Conservation (phyloP, 2,113 vertebrate species). For the Protomyctophum bolini region DNA sequence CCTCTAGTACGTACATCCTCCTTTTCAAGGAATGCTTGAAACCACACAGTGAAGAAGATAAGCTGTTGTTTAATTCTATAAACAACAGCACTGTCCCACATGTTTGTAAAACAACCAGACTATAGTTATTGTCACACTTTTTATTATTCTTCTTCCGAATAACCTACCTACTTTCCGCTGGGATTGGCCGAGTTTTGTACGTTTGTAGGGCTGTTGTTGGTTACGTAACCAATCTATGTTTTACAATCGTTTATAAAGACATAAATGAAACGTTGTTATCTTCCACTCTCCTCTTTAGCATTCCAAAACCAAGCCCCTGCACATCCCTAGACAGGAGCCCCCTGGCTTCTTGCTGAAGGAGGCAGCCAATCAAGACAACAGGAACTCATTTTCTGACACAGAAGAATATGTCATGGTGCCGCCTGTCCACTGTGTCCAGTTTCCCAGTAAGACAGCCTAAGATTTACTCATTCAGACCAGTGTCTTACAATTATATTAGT, state of each 20-base stretch:
- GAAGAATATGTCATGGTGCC: constrained; percentile 95
- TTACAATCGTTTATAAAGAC: no score
- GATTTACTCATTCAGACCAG: neutral
- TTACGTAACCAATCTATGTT: no score
- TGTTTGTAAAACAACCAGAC: neutral
- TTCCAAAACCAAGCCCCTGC: constrained; percentile 81
- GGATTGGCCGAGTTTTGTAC: no score
- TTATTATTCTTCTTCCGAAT: no score
- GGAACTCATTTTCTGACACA: constrained; percentile 83
- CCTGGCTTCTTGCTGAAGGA: constrained; percentile 82
- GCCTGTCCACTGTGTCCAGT: constrained; percentile 68
- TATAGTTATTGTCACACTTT: no score
- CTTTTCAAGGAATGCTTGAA: neutral
- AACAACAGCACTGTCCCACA: neutral
- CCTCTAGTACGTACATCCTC: constrained; percentile 83
- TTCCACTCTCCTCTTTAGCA: constrained; percentile 62
- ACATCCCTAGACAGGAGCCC: constrained; percentile 75
- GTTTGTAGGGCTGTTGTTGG: no score
- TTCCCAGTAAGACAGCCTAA: constrained; percentile 80
- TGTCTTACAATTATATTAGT: neutral
- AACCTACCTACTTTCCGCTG: no score
- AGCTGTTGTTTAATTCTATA: neutral
- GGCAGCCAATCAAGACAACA: constrained; percentile 79
- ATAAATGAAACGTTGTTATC: neutral
- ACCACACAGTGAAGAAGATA: neutral